Percentiles rank a stretch among this genome's conserved stretches.
phyloP scores from a whole-genome alignment of 2,888 invertebrate species.

The Andrena fulva region DNA sequence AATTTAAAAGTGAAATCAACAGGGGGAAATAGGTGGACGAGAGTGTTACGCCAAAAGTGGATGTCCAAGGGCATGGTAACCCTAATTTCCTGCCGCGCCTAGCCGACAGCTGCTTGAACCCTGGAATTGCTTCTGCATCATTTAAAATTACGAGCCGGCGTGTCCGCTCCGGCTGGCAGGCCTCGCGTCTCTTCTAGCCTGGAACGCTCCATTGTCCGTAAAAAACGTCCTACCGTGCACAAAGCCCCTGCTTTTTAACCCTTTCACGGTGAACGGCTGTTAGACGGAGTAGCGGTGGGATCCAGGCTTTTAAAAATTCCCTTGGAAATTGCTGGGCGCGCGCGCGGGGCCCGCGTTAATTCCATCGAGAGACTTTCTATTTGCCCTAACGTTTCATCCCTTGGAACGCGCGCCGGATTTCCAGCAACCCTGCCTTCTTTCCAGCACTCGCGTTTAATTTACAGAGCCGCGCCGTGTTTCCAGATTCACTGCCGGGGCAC shows the following conservation, averaged over 20 bases:
- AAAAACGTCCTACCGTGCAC: not conserved
- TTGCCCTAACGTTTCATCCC: not conserved
- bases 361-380: not conserved
- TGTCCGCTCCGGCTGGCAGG: not conserved
- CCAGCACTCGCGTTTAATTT: not conserved
- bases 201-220: conserved; percentile 6
- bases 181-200: conserved; percentile 14
- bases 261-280: conserved; percentile 19
- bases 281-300: not conserved
- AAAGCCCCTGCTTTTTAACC: not conserved
- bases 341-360: not conserved
- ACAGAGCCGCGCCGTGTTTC: not conserved
- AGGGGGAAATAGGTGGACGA: not conserved
- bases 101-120: conserved; percentile 70
- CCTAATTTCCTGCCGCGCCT: conserved; percentile 61
- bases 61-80: conserved; percentile 16
- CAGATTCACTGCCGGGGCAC: not conserved
- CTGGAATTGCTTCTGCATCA: conserved; percentile 77
- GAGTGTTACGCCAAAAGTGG: not conserved
- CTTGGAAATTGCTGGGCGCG: not conserved
- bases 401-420: not conserved
- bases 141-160: conserved; percentile 62
- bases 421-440: not conserved
- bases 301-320: not conserved
- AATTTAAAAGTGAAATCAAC: not conserved